phyloP scores from a whole-genome alignment of 1,140 invertebrate genomes.

The Oscheius sp. region DNA sequence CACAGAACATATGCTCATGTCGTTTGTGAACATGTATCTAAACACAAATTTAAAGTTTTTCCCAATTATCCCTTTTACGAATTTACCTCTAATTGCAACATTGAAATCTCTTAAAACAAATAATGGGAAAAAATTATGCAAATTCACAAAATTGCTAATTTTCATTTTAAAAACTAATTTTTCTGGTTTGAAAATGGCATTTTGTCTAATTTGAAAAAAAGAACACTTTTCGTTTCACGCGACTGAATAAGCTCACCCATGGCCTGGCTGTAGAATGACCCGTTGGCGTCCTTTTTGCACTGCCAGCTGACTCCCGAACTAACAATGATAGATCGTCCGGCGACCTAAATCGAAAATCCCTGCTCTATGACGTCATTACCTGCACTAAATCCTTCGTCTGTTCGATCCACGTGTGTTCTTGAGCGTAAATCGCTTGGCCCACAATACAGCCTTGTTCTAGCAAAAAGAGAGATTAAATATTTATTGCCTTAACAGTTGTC shows the following conservation, averaged over 20 bases:
- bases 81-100: too few relatives aligned
- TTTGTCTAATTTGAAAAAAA: too few relatives aligned
- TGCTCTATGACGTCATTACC: neutral
- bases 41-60: too few relatives aligned
- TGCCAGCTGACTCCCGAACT: constrained; percentile 10
- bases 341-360: neutral
- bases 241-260: neutral
- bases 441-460: constrained; percentile 12
- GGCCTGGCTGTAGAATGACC: constrained; percentile 6
- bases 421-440: neutral
- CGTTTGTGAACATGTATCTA: too few relatives aligned
- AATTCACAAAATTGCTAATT: too few relatives aligned
- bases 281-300: constrained; percentile 21
- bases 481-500: neutral
- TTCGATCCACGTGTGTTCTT: constrained; percentile 7
- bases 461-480: neutral
- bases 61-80: too few relatives aligned
- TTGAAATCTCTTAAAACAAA: too few relatives aligned
- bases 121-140: too few relatives aligned
- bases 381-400: neutral
- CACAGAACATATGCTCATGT: too few relatives aligned
- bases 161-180: too few relatives aligned
- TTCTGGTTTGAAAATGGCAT: neutral
- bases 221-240: neutral
- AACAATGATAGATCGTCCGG: neutral